Evolutionary conservation across 2,797 vertebrate genomes (phyloP).

Genomic region (Phaenicophaeus curvirostris): DNA sequence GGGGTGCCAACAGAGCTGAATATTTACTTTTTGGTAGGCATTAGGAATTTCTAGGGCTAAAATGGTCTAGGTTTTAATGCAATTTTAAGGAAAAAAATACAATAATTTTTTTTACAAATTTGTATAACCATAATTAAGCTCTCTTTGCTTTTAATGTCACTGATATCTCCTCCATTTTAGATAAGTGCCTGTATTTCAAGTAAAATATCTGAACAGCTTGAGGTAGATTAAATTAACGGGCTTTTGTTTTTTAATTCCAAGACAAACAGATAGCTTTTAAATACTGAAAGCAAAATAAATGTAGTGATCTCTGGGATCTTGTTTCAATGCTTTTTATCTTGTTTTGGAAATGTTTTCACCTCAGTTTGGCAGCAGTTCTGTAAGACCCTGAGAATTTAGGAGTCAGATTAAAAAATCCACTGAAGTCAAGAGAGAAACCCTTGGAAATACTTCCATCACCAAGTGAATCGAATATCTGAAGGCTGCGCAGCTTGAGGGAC

Average conservation of each 20-base stretch:
- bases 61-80: not conserved
- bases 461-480: not conserved
- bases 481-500: not conserved
- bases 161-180: not conserved
- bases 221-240: not conserved
- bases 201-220: not conserved
- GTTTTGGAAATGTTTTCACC: not conserved
- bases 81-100: not conserved
- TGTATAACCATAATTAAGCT: not conserved
- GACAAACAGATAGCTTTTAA: not conserved
- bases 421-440: not conserved
- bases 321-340: not conserved
- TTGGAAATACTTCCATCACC: not conserved
- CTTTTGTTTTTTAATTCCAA: not conserved
- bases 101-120: not conserved
- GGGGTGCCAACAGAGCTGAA: not conserved
- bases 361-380: accelerated
- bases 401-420: not conserved
- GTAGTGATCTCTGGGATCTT: not conserved
- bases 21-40: not conserved
- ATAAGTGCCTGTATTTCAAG: not conserved
- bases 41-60: not conserved
- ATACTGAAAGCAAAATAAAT: not conserved
- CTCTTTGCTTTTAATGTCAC: not conserved
- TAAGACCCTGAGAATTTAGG: not conserved